Percentiles rank a stretch among this genome's conserved stretches.
Evolutionary conservation across 2,888 invertebrate species (phyloP).

Genomic region (Acanthosepion lycidas): DNA sequence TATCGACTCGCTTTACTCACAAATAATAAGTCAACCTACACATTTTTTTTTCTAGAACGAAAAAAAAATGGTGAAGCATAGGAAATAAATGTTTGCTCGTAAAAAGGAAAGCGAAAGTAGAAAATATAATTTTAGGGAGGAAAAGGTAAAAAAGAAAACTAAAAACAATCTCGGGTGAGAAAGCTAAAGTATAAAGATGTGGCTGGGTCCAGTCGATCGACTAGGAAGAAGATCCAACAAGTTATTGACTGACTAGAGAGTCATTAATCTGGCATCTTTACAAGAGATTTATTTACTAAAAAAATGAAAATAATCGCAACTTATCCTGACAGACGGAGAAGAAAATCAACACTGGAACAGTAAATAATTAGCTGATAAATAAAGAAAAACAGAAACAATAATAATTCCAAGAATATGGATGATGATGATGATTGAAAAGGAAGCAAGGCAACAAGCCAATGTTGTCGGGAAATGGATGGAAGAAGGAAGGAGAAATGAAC

Average conservation of each 20-base stretch:
- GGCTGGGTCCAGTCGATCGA: constrained; percentile 7
- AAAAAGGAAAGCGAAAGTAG: background rate
- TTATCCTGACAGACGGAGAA: background rate
- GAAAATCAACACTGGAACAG: background rate
- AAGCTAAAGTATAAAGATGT: background rate
- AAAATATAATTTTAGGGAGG: background rate
- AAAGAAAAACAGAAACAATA: background rate
- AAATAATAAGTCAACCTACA: background rate
- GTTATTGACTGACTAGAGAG: background rate
- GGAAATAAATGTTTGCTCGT: background rate
- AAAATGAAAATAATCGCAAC: too few relatives aligned
- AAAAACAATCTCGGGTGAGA: background rate
- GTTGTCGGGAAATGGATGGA: background rate
- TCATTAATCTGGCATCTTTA: background rate
- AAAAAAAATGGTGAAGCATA: background rate
- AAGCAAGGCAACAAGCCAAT: background rate
- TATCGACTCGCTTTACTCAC: background rate
- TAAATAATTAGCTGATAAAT: background rate
- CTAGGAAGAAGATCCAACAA: background rate
- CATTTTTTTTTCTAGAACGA: background rate
- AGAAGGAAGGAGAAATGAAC: constrained; percentile 33
- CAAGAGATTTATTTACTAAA: background rate
- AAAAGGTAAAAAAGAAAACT: too few relatives aligned
- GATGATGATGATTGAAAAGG: background rate
- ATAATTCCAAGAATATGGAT: background rate